These are phyloP conservation scores for Epinephelus malabaricus DNA, from an alignment of 2,797 vertebrate genomes.

Conservation along the genomic window DNA sequence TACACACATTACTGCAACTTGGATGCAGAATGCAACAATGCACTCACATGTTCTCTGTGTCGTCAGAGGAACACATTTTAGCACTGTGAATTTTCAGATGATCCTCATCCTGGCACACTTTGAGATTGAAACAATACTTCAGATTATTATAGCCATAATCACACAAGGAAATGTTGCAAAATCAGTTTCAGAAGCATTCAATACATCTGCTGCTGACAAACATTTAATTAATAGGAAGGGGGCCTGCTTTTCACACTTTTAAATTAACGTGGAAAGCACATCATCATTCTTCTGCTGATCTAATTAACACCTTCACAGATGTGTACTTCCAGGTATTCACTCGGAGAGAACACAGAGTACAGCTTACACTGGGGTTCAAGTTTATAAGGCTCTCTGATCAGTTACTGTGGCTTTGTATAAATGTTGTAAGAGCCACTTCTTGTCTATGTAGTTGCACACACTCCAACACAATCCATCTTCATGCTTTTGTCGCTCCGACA, in stretches of 20 bases:
- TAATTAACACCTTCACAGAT: conserved; percentile 42
- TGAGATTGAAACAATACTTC: not conserved
- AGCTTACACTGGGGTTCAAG: not conserved
- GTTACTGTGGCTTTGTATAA: not conserved
- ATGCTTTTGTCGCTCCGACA: not conserved
- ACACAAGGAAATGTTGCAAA: not conserved
- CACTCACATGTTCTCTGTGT: not conserved
- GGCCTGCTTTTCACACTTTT: conserved; percentile 35
- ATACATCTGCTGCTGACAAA: conserved; percentile 31
- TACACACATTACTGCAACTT: conserved; percentile 7
- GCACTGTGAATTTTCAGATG: not conserved
- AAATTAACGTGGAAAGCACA: conserved; percentile 40
- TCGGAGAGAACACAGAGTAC: not conserved
- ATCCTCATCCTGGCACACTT: not conserved
- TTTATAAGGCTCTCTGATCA: conserved; percentile 5
- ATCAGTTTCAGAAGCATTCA: not conserved
- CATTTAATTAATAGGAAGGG: conserved; percentile 27
- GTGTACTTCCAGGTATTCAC: not conserved
- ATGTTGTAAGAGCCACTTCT: not conserved
- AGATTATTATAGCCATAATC: not conserved
- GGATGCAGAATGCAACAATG: not conserved
- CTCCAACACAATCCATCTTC: conserved; percentile 4
- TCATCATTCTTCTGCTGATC: conserved; percentile 35
- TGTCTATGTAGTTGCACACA: not conserved
- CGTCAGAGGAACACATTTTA: not conserved